Conservation (phyloP, 2,113 vertebrate species). For the Colaptes auratus region DNA sequence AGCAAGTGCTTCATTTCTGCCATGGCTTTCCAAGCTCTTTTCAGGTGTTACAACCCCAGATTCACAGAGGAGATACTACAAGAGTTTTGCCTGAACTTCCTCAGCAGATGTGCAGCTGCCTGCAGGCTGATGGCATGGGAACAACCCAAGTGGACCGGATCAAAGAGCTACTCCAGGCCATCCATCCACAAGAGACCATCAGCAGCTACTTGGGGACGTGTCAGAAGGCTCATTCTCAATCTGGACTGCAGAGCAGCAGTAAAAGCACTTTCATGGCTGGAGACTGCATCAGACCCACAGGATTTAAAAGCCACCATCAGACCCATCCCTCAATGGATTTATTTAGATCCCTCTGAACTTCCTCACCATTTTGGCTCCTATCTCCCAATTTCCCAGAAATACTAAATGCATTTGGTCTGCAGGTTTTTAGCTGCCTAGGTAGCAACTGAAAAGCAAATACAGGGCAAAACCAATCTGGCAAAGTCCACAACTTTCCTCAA, state of each 20-base stretch:
- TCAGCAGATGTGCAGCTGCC: background rate
- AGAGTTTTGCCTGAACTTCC: background rate
- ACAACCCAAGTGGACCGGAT: background rate
- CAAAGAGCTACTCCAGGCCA: background rate
- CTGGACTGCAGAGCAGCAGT: background rate
- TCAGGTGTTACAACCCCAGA: background rate
- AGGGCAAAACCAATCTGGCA: constrained; percentile 25
- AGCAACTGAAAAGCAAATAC: constrained; percentile 40
- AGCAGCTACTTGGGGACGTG: background rate
- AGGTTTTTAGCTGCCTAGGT: constrained; percentile 43
- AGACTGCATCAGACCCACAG: background rate
- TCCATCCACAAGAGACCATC: background rate
- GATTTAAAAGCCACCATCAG: background rate
- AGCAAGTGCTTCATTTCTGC: background rate
- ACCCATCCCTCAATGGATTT: background rate
- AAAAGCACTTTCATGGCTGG: background rate
- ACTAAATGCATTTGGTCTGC: background rate
- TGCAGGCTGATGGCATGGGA: background rate
- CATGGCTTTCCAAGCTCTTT: background rate
- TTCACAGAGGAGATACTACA: background rate
- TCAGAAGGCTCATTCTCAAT: background rate
- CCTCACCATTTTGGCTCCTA: background rate
- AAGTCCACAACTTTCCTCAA: constrained; percentile 26
- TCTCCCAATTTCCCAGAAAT: constrained; percentile 30
- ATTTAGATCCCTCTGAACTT: constrained; percentile 1